A percentile compares a stretch with the other conserved stretches of the same genome.
Conservation (phyloP, 2,888 invertebrate species). For the Chrysolina haemoptera region DNA sequence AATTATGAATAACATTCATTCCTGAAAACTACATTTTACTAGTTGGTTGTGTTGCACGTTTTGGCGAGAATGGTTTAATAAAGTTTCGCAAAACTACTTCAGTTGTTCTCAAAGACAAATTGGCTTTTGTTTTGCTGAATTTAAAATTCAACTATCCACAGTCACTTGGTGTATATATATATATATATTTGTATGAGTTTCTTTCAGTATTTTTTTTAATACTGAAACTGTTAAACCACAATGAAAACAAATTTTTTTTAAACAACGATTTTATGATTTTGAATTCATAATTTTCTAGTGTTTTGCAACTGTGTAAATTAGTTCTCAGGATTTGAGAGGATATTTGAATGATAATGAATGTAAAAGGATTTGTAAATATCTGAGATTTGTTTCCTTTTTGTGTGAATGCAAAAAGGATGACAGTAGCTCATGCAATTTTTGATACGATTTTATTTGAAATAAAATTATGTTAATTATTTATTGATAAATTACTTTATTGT, state of each 20-base stretch:
- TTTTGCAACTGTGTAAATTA: not conserved
- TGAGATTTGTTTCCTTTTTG: constrained; percentile 17
- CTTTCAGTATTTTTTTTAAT: no score
- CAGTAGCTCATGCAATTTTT: constrained; percentile 41
- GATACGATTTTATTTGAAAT: constrained; percentile 7
- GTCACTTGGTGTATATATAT: no score
- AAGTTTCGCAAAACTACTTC: no score
- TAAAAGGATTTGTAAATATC: constrained; percentile 18
- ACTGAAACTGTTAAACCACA: no score
- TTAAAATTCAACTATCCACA: no score
- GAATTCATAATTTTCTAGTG: not conserved
- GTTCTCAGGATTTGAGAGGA: not conserved
- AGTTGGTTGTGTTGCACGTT: not conserved
- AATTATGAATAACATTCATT: constrained; percentile 4
- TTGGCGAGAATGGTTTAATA: not conserved
- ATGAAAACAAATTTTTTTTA: not conserved
- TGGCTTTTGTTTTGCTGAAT: no score
- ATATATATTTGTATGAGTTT: no score
- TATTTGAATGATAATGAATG: constrained; percentile 17
- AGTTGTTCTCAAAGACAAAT: no score
- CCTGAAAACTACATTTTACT: not conserved
- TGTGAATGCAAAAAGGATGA: constrained; percentile 23
- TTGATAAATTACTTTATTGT: constrained; percentile 27
- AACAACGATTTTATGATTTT: not conserved
- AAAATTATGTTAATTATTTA: constrained; percentile 20